Conservation (phyloP, 2,888 invertebrate species). For the Osmoderma eremita region DNA sequence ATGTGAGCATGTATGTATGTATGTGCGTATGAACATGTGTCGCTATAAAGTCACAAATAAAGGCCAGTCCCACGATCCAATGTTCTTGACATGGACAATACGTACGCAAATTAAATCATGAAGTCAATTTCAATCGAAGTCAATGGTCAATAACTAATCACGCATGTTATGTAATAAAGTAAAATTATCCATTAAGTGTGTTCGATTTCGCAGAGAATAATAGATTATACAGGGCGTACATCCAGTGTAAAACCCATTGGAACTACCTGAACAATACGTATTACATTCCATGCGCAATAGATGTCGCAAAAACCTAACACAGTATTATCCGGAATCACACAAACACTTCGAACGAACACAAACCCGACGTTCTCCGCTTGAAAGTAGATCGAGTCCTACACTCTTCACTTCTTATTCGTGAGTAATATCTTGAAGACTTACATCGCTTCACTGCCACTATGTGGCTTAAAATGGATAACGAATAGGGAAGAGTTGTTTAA, state of each 20-base stretch:
- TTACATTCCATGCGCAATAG: constrained; percentile 7
- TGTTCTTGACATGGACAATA: neutral
- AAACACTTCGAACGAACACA: constrained; percentile 4
- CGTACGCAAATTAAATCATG: constrained; percentile 14
- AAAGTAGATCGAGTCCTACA: constrained; percentile 8
- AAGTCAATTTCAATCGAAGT: constrained; percentile 13
- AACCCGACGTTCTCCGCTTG: neutral
- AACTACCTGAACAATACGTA: constrained; percentile 20
- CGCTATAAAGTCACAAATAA: constrained; percentile 31
- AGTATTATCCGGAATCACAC: constrained; percentile 2
- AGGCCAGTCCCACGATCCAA: constrained; percentile 32
- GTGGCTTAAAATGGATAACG: constrained; percentile 2
- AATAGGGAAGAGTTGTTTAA: constrained; percentile 18
- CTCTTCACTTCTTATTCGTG: neutral
- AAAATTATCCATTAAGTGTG: constrained; percentile 1
- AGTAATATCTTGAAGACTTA: constrained; percentile 14
- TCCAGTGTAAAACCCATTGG: neutral
- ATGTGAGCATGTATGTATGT: constrained; percentile 9
- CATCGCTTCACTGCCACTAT: constrained; percentile 1
- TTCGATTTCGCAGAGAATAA: constrained; percentile 1
- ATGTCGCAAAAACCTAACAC: constrained; percentile 2
- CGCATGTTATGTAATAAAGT: neutral
- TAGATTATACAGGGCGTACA: neutral
- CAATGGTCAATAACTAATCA: neutral
- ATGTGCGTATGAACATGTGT: constrained; percentile 6